Evolutionary conservation across 2,113 vertebrate species (phyloP).

Genomic region (Montifringilla adamsi): DNA sequence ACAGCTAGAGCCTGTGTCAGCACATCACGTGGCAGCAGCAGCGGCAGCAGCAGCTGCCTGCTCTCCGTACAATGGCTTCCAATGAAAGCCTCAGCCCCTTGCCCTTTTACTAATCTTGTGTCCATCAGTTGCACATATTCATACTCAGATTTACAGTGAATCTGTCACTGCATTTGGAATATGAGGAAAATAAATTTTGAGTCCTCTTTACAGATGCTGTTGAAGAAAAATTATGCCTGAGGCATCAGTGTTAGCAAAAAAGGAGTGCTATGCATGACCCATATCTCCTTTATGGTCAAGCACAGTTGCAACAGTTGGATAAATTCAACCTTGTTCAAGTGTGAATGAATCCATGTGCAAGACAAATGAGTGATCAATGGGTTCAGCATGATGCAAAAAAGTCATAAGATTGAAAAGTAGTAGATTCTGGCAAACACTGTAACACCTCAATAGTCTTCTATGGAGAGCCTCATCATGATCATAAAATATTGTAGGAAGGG

Average conservation of each 20-base stretch:
- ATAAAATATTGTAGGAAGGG: neutral
- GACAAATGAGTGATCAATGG: neutral
- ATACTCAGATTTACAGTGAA: neutral
- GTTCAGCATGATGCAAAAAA: neutral
- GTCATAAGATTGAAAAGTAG: neutral
- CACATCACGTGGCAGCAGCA: neutral
- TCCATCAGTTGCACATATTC: neutral
- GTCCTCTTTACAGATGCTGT: neutral
- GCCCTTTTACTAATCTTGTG: neutral
- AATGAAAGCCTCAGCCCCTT: neutral
- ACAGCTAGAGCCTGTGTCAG: neutral
- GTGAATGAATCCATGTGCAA: neutral
- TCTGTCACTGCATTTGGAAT: neutral
- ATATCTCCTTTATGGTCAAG: neutral
- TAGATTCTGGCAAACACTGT: neutral
- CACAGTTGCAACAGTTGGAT: neutral
- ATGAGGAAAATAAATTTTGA: neutral
- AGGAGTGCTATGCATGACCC: neutral
- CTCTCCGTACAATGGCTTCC: neutral
- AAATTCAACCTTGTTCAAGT: neutral
- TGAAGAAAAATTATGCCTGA: neutral
- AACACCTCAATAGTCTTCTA: neutral
- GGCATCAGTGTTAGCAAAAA: neutral
- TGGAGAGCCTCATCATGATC: neutral
- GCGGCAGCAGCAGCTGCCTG: neutral